Evolutionary conservation across 2,797 vertebrate species (phyloP), one percentile per base, ranked within the genome.

Genomic region (Schizothorax lantsangensis): DNA sequence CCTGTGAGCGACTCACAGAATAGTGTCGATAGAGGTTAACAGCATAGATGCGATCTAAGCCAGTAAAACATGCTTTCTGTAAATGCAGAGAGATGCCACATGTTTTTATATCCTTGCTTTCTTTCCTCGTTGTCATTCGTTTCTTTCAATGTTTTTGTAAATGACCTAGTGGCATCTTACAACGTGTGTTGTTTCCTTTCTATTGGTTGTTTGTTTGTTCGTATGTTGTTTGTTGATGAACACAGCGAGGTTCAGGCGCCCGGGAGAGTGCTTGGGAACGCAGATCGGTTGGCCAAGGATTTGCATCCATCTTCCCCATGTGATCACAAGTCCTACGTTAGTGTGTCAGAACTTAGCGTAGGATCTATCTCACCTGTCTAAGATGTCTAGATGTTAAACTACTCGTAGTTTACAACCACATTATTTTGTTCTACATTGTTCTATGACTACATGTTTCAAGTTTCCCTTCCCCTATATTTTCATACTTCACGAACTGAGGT

Each of bases 201-300:
- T 89, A 83, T 86, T 75, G 47, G 66, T 93, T 92, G 89, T 93
- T 40, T 7, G 40, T 7, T 40, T 40, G 40, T 10, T 94, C 11
- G 90, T 85, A 38, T 87, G 92, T 92, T 75, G 80, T 94, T 93
- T 36, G 88, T 95, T 94, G 89, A 91, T 91, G 93, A 94, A 95
- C 94, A 94, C 95, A 96, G 95, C 90, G 21, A 95, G 91, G 93
- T 95, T 96, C 94, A 95, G 95, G 95, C 95, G 92, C 92, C 94
- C 95, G 94, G 95, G 95, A 96, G 96, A 96, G 95, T 91, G 95
- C 95, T 92, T 89, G 93, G 95, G 95, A 95, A 96, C 93, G 94
- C 94, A 94, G 94, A 94, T 91, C 81, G 87, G 94, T 33, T 89
- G 89, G 90, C 14, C 59, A 84, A 77, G 49, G 74, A 49, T 84